phyloP scores from a whole-genome alignment of 2,797 vertebrate species.

The Acanthopagrus latus region DNA sequence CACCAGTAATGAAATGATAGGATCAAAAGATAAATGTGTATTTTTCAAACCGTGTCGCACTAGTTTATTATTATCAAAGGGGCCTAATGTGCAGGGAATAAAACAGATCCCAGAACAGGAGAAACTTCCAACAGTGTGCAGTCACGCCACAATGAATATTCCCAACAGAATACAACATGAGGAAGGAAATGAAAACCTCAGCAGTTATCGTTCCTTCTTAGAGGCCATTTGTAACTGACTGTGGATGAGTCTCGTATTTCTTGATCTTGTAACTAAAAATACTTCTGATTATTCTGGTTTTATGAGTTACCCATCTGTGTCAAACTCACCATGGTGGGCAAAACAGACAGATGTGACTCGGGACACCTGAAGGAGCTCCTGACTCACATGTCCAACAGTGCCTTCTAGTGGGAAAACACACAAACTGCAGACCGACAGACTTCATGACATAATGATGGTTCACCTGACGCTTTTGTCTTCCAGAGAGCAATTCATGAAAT shows the following conservation, averaged over 20 bases:
- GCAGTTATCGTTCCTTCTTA: not conserved
- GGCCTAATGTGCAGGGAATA: conserved; percentile 24
- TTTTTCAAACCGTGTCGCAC: conserved; percentile 1
- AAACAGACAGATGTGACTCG: conserved; percentile 1
- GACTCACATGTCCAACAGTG: conserved; percentile 31
- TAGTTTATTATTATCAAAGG: conserved; percentile 24
- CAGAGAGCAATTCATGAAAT: not conserved
- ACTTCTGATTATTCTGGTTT: not conserved
- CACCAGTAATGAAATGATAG: not conserved
- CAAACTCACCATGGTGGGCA: not conserved
- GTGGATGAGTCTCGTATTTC: not conserved
- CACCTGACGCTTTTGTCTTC: conserved; percentile 15
- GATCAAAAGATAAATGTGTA: conserved; percentile 14
- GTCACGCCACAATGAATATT: conserved; percentile 53
- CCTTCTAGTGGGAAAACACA: conserved; percentile 61
- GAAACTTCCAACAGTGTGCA: not conserved
- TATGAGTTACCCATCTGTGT: not conserved
- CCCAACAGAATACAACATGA: conserved; percentile 32
- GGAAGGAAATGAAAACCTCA: not conserved
- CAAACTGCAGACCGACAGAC: conserved; percentile 32
- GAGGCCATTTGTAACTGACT: not conserved
- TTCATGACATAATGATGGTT: not conserved
- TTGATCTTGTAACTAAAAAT: not conserved
- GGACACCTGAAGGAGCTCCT: not conserved
- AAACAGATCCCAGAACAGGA: not conserved